Evolutionary conservation across 1,140 invertebrate genomes (phyloP), one percentile per base, ranked within the genome.

Genomic region (Drosophila suzukii): DNA sequence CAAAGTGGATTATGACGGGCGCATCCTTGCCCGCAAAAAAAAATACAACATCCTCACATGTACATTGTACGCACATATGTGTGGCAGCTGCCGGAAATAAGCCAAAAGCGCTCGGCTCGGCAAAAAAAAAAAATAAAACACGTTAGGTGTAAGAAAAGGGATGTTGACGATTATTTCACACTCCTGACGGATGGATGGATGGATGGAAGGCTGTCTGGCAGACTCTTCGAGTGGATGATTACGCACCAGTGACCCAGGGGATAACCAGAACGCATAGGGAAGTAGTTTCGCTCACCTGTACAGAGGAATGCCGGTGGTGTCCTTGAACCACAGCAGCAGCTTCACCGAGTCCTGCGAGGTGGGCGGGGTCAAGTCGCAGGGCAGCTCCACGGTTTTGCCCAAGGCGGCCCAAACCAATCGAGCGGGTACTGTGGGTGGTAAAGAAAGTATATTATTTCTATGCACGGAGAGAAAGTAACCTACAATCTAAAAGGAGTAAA

Each of bases 261-360:
- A 32, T 20, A 34, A 6, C 30, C 12, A 8, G 11, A 34, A 54
- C 7, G 15, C 7, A 11, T 20, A 44, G 17, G 5, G 6, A 39
- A 41, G 63, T 71, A 71, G 67, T 57, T 70, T 39, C 15, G 92
- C 93, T 95, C 93, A 97, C 96, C 96, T 97, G 93, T 97, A 97
- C 38, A 97, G 93, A 13, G 97, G 96, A 93, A 97, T 97, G 32
- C 96, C 95, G 38, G 94, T 95, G 30, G 95, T 94, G 86, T 97
- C 96, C 92, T 96, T 96, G 92, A 97, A 97, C 96, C 96, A 97
- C 58, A 97, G 94, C 71, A 97, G 94, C 94, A 96, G 94, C 81
- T 94, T 96, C 51, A 97, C 95, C 24, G 94, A 94, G 80, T 97
- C 97, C 66, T 94, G 94, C 3, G 94, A 93, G 36, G 93, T 93